Conservation (phyloP, 1,140 invertebrate genomes). For the Eupeodes corollae region DNA sequence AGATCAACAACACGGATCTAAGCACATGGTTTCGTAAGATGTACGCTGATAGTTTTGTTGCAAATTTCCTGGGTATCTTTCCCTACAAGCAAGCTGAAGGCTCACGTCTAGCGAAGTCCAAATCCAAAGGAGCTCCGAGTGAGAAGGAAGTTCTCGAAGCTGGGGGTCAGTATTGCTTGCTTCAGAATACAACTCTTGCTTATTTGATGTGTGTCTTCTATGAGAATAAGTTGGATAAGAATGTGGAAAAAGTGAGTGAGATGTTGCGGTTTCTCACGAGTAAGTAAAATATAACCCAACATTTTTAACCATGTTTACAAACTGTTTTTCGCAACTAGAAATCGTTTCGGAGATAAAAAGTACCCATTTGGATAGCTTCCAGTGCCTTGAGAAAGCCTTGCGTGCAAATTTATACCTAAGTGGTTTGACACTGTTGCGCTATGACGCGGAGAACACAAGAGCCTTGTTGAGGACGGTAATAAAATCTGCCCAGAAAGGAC, state of each 20-base stretch:
- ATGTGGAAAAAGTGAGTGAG: constrained; percentile 2
- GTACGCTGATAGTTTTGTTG: constrained; percentile 40
- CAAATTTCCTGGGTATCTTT: constrained; percentile 41
- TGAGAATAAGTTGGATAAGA: constrained; percentile 6
- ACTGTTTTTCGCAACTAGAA: not conserved
- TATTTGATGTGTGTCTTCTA: constrained; percentile 21
- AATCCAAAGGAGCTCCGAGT: constrained; percentile 15
- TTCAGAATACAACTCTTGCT: constrained; percentile 26
- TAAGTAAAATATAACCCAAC: constrained; percentile 21
- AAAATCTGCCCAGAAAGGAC: constrained; percentile 17
- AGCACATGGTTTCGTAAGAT: constrained; percentile 40
- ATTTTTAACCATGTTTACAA: constrained; percentile 14
- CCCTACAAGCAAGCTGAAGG: constrained; percentile 38
- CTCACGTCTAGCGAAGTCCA: constrained; percentile 26
- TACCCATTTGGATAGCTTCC: constrained; percentile 3
- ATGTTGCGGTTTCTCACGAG: constrained; percentile 5
- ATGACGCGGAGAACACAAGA: constrained; percentile 10
- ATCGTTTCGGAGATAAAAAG: constrained; percentile 2
- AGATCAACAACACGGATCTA: constrained; percentile 28
- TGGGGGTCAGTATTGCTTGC: constrained; percentile 15
- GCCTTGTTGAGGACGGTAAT: constrained; percentile 14
- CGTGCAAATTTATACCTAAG: constrained; percentile 36
- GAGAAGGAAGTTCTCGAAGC: constrained; percentile 1
- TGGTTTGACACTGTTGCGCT: constrained; percentile 26
- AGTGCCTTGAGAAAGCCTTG: constrained; percentile 30